Percentiles rank a stretch among this genome's conserved stretches.
Evolutionary conservation across 1,140 invertebrate species (phyloP).

Genomic region (Centruroides vittatus): DNA sequence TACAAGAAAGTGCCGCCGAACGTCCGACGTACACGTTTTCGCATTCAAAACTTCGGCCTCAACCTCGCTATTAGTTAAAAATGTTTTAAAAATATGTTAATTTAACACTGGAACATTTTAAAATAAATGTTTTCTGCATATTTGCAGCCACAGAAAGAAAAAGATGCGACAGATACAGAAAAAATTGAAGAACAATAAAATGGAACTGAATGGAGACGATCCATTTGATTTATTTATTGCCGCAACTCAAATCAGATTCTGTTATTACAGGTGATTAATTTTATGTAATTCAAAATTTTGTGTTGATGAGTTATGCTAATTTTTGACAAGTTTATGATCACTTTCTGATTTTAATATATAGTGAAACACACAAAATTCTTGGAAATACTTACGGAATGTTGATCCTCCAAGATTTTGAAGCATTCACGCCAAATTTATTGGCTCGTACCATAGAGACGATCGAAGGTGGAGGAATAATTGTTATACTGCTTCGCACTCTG

Average conservation of each 20-base stretch:
- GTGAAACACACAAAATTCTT: slow-evolving; percentile 91
- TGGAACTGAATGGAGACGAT: slow-evolving; percentile 89
- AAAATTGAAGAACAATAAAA: slow-evolving; percentile 74
- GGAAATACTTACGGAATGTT: slow-evolving; percentile 71
- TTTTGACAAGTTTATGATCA: too few relatives aligned
- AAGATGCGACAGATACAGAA: slow-evolving; percentile 71
- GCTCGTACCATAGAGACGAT: slow-evolving; percentile 97
- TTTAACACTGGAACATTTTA: background rate
- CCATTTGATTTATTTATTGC: slow-evolving; percentile 93
- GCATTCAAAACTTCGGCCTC: too few relatives aligned
- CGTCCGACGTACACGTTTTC: too few relatives aligned
- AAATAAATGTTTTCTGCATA: slow-evolving; percentile 6
- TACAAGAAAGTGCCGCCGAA: too few relatives aligned
- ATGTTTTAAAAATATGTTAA: too few relatives aligned
- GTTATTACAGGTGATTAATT: slow-evolving; percentile 56
- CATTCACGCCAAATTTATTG: slow-evolving; percentile 93
- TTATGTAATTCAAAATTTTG: background rate
- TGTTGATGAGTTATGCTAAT: background rate
- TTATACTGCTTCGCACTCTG: slow-evolving; percentile 68
- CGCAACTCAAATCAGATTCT: slow-evolving; percentile 91
- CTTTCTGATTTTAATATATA: background rate
- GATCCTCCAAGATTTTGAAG: slow-evolving; percentile 83
- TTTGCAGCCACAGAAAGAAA: slow-evolving; percentile 76
- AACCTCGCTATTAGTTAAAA: too few relatives aligned
- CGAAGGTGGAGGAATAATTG: slow-evolving; percentile 89